Conservation (phyloP, 2,797 vertebrate genomes). For the Phalloptychus januarius region DNA sequence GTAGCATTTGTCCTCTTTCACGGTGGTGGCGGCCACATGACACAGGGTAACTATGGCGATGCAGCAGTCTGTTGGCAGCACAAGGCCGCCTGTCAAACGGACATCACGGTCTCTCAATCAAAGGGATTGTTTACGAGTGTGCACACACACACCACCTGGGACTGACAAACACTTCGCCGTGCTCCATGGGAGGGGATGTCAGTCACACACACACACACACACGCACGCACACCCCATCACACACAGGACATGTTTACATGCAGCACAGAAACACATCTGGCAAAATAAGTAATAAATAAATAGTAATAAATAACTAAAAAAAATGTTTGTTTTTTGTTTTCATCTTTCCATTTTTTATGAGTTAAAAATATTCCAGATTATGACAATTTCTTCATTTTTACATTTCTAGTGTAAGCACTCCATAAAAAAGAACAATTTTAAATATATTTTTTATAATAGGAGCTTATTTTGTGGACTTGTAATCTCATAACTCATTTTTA, state of each 20-base stretch:
- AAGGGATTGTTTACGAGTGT: conserved; percentile 57
- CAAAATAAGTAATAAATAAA: too few relatives aligned
- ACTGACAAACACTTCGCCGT: conserved; percentile 58
- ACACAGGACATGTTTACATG: conserved; percentile 5
- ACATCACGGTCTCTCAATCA: conserved; percentile 69
- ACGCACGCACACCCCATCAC: conserved; percentile 8
- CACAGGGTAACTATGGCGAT: conserved; percentile 57
- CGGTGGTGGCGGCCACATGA: conserved; percentile 28
- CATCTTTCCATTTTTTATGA: background rate
- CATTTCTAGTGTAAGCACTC: background rate
- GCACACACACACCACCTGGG: conserved; percentile 60
- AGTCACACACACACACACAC: conserved; percentile 28
- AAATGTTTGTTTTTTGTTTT: background rate
- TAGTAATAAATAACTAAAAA: too few relatives aligned
- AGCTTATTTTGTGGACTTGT: background rate
- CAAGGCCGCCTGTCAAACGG: conserved; percentile 69
- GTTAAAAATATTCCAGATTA: background rate
- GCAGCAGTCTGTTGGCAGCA: conserved; percentile 50
- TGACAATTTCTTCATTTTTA: background rate
- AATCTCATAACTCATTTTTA: background rate
- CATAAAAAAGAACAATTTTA: background rate
- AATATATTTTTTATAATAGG: background rate
- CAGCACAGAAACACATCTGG: conserved; percentile 1
- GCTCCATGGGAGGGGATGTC: conserved; percentile 48
- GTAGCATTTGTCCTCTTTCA: conserved; percentile 14